A percentile compares a stretch with the other conserved stretches of the same genome.
phyloP scores from a whole-genome alignment of 2,888 invertebrate species.

The Mystacides longicornis region DNA sequence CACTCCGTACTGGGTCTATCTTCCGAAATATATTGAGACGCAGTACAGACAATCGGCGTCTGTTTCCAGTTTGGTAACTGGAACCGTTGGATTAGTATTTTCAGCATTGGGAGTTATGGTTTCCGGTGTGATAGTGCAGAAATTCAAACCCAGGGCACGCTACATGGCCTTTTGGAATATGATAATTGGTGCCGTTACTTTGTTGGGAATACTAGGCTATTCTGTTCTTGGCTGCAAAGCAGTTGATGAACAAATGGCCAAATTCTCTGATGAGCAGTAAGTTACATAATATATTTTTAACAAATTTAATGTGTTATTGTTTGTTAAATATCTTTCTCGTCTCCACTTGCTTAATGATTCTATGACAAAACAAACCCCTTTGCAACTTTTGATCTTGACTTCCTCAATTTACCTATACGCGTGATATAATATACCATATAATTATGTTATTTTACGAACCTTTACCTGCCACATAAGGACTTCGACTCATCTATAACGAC shows the following conservation, averaged over 20 bases:
- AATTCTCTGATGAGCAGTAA: slow-evolving; percentile 36
- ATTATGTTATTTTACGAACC: too few species aligned
- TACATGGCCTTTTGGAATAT: slow-evolving; percentile 65
- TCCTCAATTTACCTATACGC: too few species aligned
- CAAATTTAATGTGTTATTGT: too few species aligned
- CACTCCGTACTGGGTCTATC: slow-evolving; percentile 71
- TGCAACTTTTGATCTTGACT: too few species aligned
- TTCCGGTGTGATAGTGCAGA: slow-evolving; percentile 58
- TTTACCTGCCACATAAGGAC: too few species aligned
- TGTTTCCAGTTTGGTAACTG: slow-evolving; percentile 66
- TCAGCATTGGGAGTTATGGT: slow-evolving; percentile 62
- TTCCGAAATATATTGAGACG: slow-evolving; percentile 78
- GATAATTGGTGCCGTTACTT: slow-evolving; percentile 54
- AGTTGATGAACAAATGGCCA: slow-evolving; percentile 27
- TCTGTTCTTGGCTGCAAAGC: slow-evolving; percentile 55
- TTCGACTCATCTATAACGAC: too few species aligned
- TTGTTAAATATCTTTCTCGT: too few species aligned
- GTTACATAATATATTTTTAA: slow-evolving; percentile 23
- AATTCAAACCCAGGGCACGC: slow-evolving; percentile 57
- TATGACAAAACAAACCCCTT: too few species aligned
- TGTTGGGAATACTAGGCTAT: slow-evolving; percentile 56
- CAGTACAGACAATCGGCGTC: slow-evolving; percentile 72
- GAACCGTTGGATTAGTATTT: slow-evolving; percentile 60
- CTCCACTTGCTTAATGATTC: too few species aligned
- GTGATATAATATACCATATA: too few species aligned